A percentile compares a stretch with the other conserved stretches of the same genome.
These are phyloP conservation scores for Thecocarcelia acutangulata DNA, from an alignment of 2,888 invertebrate genomes.

Conservation along the genomic window DNA sequence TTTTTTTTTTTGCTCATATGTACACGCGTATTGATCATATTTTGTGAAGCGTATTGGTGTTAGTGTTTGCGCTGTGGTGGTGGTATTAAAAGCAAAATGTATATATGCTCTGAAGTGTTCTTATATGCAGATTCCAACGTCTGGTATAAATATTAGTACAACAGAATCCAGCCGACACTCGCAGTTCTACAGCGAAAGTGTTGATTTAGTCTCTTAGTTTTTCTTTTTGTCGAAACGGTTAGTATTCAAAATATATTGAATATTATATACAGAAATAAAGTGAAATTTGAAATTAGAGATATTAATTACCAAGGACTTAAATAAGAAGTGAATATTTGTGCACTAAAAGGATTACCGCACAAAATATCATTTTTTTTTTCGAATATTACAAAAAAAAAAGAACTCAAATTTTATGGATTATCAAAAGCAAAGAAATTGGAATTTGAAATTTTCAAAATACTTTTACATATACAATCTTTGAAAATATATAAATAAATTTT, in stretches of 20 bases:
- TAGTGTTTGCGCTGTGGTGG: conserved; percentile 11
- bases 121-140: conserved; percentile 72
- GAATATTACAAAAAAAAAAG: conserved; percentile 39
- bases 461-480: no score
- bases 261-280: conserved; percentile 27
- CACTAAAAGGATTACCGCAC: conserved; percentile 63
- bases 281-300: conserved; percentile 28
- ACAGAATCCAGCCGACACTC: conserved; percentile 81
- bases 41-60: conserved; percentile 61
- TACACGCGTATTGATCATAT: conserved; percentile 64
- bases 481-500: no score
- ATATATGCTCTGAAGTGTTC: conserved; percentile 70
- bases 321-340: conserved; percentile 38
- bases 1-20: conserved; percentile 26
- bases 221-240: conserved; percentile 72
- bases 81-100: conserved; percentile 72
- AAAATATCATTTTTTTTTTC: conserved; percentile 24
- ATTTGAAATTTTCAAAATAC: not conserved
- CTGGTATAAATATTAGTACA: conserved; percentile 82
- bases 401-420: conserved; percentile 69
- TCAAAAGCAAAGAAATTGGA: conserved; percentile 18
- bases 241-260: conserved; percentile 58
- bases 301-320: conserved; percentile 3
- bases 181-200: conserved; percentile 82
- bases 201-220: conserved; percentile 80